These are phyloP conservation scores for Neostethus bicornis DNA, from an alignment of 2,797 vertebrate genomes.

Conservation along the genomic window DNA sequence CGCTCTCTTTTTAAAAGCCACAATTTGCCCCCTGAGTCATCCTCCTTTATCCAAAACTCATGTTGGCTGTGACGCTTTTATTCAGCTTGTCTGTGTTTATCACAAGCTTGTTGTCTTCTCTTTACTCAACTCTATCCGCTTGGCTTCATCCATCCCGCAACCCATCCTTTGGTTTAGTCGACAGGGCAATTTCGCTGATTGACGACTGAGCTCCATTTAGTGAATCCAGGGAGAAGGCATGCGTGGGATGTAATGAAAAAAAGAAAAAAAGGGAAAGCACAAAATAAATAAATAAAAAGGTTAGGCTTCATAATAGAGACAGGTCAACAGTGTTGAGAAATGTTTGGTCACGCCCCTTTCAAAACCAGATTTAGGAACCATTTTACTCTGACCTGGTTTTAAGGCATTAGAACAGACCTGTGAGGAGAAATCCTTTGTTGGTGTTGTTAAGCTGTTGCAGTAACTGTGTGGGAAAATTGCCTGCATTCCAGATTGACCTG, in stretches of 20 bases:
- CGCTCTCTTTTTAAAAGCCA: constrained; percentile 35
- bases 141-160: constrained; percentile 42
- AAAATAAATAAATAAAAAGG: constrained; percentile 35
- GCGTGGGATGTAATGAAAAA: constrained; percentile 56
- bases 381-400: constrained; percentile 64
- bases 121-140: constrained; percentile 37
- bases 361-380: constrained; percentile 38
- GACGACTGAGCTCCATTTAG: constrained; percentile 70
- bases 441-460: constrained; percentile 48
- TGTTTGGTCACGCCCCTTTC: constrained; percentile 34
- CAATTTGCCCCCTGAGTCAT: constrained; percentile 33
- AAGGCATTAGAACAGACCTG: constrained; percentile 45
- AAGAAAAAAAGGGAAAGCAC: no score
- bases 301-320: constrained; percentile 63
- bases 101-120: constrained; percentile 33
- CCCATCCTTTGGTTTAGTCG: constrained; percentile 49
- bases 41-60: constrained; percentile 55
- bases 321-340: constrained; percentile 47
- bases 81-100: constrained; percentile 35
- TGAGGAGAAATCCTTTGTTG: constrained; percentile 52
- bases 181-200: constrained; percentile 78
- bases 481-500: constrained; percentile 50
- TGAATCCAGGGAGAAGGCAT: constrained; percentile 47
- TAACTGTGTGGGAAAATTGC: constrained; percentile 53
- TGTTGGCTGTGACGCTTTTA: constrained; percentile 30